Base-by-base conservation (phyloP, 2,888 invertebrate genomes). In the Ethmia dodecea region DNA sequence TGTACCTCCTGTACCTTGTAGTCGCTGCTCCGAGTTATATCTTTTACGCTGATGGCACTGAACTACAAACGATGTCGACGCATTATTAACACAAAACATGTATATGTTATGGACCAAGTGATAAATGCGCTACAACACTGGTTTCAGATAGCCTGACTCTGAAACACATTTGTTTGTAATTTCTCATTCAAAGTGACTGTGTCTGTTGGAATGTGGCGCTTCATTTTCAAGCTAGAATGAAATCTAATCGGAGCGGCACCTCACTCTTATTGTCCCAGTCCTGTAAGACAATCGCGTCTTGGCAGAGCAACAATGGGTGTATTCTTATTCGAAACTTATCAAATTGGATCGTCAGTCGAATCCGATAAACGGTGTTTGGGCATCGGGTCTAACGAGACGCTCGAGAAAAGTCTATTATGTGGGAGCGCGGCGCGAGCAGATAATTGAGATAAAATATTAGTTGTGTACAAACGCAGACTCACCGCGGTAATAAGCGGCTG, bases 401-500 rank as follows among this genome's bases (percentile, higher is more conserved):
- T 28, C 8, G 13, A 9, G n/a, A 5, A 11, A 26, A 26, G 6
- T 26, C 26, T 26, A 26, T 26, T 11, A 14, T 9, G 13, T n/a
- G 12, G 20, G 8, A 20, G 30, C 20, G 20, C 28, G 28, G 28
- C 20, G 30, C n/a, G 5, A 13, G 22, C 22, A 35, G 35, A 38
- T 38, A 38, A 38, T 38, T 38, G 38, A 38, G 40, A 40, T 43
- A 43, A 40, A 38, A 37, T 35, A 50, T 47, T 39, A 44, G 45
- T 41, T 42, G 41, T 48, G 37, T 40, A 43, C 38, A 49, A 47
- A 46, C 41, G 49, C 47, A 42, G 33, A 42, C 44, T 51, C 49
- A 47, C 31, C 32, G 38, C 31, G 37, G 36, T 42, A 44, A 43
- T 34, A 37, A 32, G 37, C 12, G 33, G 35, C 34, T 26, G 38